These are phyloP conservation scores for Galerucella calmariensis DNA, from an alignment of 2,888 invertebrate species.

Conservation along the genomic window DNA sequence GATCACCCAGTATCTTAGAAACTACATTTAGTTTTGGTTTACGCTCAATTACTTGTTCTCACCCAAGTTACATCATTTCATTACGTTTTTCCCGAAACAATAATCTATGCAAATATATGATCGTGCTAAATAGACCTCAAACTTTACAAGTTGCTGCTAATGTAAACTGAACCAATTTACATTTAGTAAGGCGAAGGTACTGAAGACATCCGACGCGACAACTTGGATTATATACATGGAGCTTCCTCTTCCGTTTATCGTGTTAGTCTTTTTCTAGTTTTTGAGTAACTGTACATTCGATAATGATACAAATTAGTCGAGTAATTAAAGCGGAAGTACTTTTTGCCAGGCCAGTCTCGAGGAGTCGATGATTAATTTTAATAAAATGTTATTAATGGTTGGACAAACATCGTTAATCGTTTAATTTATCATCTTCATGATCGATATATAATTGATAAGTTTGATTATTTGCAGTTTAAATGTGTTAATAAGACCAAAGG, in stretches of 20 bases:
- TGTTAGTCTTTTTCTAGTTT: conserved; percentile 29
- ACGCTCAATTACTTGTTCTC: too few relatives aligned
- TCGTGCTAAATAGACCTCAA: conserved; percentile 15
- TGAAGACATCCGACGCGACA: conserved; percentile 24
- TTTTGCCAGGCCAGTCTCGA: conserved; percentile 9
- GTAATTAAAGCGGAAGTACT: conserved; percentile 33
- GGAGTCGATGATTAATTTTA: not conserved
- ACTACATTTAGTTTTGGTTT: too few relatives aligned
- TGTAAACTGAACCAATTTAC: conserved; percentile 15
- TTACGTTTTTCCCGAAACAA: not conserved
- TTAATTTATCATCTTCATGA: not conserved
- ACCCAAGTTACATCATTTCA: not conserved
- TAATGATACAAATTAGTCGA: conserved; percentile 30
- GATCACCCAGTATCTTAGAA: too few relatives aligned
- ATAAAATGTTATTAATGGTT: not conserved
- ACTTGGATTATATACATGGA: conserved; percentile 22
- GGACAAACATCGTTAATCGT: not conserved
- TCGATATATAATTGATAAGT: not conserved
- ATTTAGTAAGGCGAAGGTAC: conserved; percentile 9
- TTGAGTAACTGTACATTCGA: conserved; percentile 31
- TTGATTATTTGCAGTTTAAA: not conserved
- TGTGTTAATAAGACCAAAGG: too few relatives aligned
- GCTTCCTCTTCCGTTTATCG: conserved; percentile 28
- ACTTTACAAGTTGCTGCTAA: conserved; percentile 11
- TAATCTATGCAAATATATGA: conserved; percentile 11